Evolutionary conservation across 2,113 vertebrate genomes (phyloP), one percentile per base, ranked within the genome.

Genomic region (Anoura caudifer): DNA sequence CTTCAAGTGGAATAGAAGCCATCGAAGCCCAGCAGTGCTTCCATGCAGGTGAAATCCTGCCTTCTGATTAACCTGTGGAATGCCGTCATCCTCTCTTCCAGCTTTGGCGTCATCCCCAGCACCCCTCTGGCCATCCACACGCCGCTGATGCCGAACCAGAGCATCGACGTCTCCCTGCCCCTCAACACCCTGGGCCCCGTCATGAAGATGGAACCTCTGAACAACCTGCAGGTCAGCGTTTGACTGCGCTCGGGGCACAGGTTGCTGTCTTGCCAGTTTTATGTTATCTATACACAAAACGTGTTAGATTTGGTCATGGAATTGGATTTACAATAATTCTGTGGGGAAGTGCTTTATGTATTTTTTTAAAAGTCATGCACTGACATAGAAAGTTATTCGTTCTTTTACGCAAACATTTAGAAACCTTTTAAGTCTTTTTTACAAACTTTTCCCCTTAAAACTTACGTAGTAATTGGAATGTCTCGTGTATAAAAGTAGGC

Each of bases 161-260:
- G 99, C 77, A 99, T 99, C 31, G 99, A 99, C 17, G 98, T 99
- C 73, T 99, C 99, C 43, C 98, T 99, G 97, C 99, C 99, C 33
- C 99, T 99, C 93, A 99, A 99, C 97, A 99, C 99, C 65, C 98
- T 99, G 76, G 99, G 99, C 41, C 99, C 99, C 3, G 99, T 99
- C 81, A 99, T 99, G 99, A 99, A 99, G 98, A 99, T 99, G 99
- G 99, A 99, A 90, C 99, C 99, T 19, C 99, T 99, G 81, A 99
- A 99, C 98, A 99, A 99, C 94, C 98, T 99, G 14, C 99, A 99
- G 99, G 99, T 99, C 95, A 97, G 97, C 54, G 59, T 61, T 91
- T 33, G 50, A 38, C 41, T 85, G 80, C 17, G 67, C 36, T 61
- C 43, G 6, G 7, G 26, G 8, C 87, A 4, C 12, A 67, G 47